Evolutionary conservation across 2,797 vertebrate species (phyloP).

Genomic region (Melanotaenia parkinsoni): DNA sequence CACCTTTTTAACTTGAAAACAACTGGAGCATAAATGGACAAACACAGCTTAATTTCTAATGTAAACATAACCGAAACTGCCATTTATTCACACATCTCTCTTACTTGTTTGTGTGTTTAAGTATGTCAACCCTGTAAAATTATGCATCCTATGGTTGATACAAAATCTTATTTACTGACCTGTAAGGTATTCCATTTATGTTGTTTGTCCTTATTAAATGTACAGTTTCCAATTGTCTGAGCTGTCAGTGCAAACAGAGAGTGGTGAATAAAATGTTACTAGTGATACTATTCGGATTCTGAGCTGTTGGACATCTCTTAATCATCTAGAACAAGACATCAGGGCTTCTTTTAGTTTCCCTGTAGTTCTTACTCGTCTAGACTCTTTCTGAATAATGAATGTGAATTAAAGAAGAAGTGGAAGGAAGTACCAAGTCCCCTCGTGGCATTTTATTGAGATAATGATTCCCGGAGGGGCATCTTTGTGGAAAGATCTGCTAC

Average conservation of each 20-base stretch:
- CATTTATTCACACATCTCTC: neutral
- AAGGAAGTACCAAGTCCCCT: conserved; percentile 58
- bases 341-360: conserved; percentile 31
- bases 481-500: conserved; percentile 46
- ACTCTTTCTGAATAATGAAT: conserved; percentile 72
- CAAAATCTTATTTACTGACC: neutral
- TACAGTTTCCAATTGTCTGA: neutral
- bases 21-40: conserved; percentile 51
- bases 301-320: conserved; percentile 9
- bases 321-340: conserved; percentile 49
- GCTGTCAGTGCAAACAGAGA: neutral
- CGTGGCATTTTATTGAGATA: conserved; percentile 65
- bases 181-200: neutral
- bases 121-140: no score
- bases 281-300: conserved; percentile 7
- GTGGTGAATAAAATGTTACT: conserved; percentile 13
- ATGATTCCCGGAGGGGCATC: conserved; percentile 62
- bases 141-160: neutral
- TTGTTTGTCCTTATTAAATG: neutral
- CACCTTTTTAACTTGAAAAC: conserved; percentile 61
- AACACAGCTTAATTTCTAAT: conserved; percentile 44
- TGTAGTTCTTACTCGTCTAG: conserved; percentile 20
- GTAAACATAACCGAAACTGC: conserved; percentile 34
- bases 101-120: neutral
- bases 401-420: conserved; percentile 64